phyloP scores from a whole-genome alignment of 2,113 vertebrate genomes.

The Murina feae region DNA sequence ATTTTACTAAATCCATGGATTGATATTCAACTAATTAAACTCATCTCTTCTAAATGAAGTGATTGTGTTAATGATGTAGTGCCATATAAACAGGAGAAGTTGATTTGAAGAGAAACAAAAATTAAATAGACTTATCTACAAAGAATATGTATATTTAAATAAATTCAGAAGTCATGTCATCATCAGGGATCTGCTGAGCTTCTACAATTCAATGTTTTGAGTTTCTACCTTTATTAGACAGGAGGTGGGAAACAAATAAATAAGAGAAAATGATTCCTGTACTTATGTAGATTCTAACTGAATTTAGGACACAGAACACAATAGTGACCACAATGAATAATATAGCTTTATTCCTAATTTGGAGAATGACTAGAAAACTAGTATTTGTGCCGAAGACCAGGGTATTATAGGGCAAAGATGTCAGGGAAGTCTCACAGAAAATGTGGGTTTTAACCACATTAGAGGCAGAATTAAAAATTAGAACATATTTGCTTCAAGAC shows the following conservation, averaged over 20 bases:
- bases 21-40: conserved; percentile 71
- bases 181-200: neutral
- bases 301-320: neutral
- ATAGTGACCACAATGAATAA: neutral
- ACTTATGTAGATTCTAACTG: neutral
- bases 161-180: conserved; percentile 36
- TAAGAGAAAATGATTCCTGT: neutral
- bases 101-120: conserved; percentile 55
- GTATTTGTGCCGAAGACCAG: neutral
- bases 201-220: conserved; percentile 24
- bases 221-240: conserved; percentile 43
- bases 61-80: conserved; percentile 55
- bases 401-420: neutral
- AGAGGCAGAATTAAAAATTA: neutral
- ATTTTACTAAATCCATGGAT: conserved; percentile 60
- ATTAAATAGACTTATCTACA: conserved; percentile 48
- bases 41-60: conserved; percentile 67
- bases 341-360: neutral
- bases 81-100: conserved; percentile 54
- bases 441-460: neutral
- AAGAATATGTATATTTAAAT: conserved; percentile 47
- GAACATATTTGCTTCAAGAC: neutral
- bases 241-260: neutral
- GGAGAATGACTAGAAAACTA: neutral
- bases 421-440: neutral